A percentile compares a stretch with the other conserved stretches of the same genome.
Conservation (phyloP, 1,140 invertebrate genomes). For the Carcinoscorpius rotundicauda region DNA sequence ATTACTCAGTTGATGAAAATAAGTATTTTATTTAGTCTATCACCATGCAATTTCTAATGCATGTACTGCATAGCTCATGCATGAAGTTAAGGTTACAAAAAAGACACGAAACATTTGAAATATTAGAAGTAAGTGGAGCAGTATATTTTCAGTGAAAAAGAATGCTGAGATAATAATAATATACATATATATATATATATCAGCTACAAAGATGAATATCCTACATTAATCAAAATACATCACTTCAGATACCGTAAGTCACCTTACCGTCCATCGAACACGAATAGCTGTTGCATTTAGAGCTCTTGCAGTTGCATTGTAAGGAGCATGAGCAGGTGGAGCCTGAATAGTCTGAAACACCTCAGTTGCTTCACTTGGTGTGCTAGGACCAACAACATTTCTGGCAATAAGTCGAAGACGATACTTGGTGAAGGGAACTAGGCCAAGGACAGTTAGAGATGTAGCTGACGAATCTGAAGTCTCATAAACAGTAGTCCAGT, state of each 20-base stretch:
- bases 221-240: too few relatives aligned
- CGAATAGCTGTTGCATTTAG: conserved; percentile 83
- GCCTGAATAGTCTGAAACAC: conserved; percentile 93
- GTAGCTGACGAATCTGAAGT: conserved; percentile 61
- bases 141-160: too few relatives aligned
- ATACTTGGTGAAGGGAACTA: conserved; percentile 84
- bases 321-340: conserved; percentile 79
- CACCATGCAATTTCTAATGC: too few relatives aligned
- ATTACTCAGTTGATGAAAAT: too few relatives aligned
- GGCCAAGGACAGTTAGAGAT: conserved; percentile 56
- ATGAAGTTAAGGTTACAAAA: too few relatives aligned
- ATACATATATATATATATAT: too few relatives aligned
- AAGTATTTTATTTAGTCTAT: too few relatives aligned
- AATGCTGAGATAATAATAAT: too few relatives aligned
- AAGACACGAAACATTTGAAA: too few relatives aligned
- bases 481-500: conserved; percentile 80
- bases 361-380: conserved; percentile 80
- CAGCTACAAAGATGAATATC: too few relatives aligned
- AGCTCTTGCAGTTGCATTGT: conserved; percentile 87
- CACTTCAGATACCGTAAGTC: conserved; percentile 23
- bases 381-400: conserved; percentile 87
- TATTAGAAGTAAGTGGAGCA: too few relatives aligned
- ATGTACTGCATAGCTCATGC: too few relatives aligned
- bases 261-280: conserved; percentile 85
- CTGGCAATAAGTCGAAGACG: conserved; percentile 75